Percentiles rank a stretch among this genome's conserved stretches.
Evolutionary conservation across 2,888 invertebrate species (phyloP).

Genomic region (Tetranychus piercei): DNA sequence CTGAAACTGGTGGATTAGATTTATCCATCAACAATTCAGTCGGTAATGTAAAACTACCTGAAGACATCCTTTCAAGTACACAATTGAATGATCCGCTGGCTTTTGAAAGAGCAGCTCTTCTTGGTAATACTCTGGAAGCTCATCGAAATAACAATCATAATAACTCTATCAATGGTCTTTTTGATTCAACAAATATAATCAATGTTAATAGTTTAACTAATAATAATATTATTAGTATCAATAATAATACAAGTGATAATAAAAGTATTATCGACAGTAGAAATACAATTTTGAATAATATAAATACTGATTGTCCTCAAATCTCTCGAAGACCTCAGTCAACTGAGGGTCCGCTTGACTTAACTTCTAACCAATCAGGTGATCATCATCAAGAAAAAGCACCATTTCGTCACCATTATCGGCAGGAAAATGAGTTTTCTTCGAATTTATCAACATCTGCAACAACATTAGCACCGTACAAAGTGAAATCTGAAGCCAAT

Average conservation of each 20-base stretch:
- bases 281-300: not conserved
- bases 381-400: not conserved
- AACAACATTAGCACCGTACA: not conserved
- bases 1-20: conserved; percentile 49
- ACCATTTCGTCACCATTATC: not conserved
- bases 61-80: not conserved
- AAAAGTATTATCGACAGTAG: not conserved
- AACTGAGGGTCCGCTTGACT: conserved; percentile 4
- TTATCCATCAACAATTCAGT: conserved; percentile 17
- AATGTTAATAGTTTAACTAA: not conserved
- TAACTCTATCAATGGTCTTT: not conserved
- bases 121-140: not conserved
- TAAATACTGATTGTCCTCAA: not conserved
- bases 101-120: not conserved
- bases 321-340: not conserved
- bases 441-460: not conserved
- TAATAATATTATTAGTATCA: not conserved
- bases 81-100: not conserved
- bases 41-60: conserved; percentile 1
- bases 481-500: not conserved
- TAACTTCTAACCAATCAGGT: not conserved
- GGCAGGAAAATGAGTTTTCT: not conserved
- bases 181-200: not conserved
- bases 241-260: not conserved
- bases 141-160: conserved; percentile 6